Base-by-base conservation (phyloP, 2,113 vertebrate species). In the Indicator maculatus region DNA sequence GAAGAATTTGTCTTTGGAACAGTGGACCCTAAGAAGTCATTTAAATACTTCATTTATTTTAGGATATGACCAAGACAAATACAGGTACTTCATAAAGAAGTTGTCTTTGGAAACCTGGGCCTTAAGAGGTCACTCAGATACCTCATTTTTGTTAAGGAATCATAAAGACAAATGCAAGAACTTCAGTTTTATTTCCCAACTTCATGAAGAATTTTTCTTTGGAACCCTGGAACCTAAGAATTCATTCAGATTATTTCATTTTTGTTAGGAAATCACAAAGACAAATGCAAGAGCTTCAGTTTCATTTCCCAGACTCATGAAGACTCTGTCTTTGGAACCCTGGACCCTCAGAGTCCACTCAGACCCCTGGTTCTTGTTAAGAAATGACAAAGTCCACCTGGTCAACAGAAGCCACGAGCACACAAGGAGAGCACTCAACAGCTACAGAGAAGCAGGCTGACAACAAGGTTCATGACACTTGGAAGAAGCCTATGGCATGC, bases 381-480 rank as follows among this genome's bases (percentile, higher is more conserved):
- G 3, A 38, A 86, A 28, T 66, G 19, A 44, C 45, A 6, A 13
- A 65, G 33, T 10, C 64, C 41, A 12, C 14, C 58, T n/a, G 52
- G 5, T 14, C 39, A 20, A 30, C 31, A 23, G 16, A 55, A 11
- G 23, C 36, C 31, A 36, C 1, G 6, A 52, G 39, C 1, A 45
- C 28, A 45, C 8, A 7, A 16, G 41, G 17, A 45, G 23, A 55
- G 36, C 0, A 1, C 28, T 38, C 21, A 27, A 38, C 11, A 74
- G 85, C 52, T 15, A 5, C 64, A 64, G n/a, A 66, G 15, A 41
- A 81, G 70, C 64, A 92, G 41, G 27, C 1, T 2, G 1, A 74
- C 38, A 20, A 74, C 38, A 20, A 44, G 33, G 24, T 21, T 44
- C 5, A 56, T 1, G 1, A 7, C 1, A 44, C 1, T 0, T 0